phyloP scores from a whole-genome alignment of 2,113 vertebrate genomes.

The Silurus asotus region DNA sequence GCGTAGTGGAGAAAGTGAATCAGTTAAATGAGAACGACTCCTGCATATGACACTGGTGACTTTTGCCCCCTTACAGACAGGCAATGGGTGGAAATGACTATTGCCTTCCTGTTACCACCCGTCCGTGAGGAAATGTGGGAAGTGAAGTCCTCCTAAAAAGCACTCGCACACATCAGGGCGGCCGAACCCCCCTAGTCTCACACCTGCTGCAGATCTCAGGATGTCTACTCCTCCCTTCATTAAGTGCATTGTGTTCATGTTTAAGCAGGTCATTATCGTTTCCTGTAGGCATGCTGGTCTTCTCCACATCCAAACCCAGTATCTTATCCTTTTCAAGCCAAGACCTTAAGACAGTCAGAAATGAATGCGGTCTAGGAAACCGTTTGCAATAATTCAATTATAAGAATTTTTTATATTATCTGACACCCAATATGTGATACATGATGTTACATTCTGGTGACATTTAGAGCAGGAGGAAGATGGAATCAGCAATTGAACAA shows the following conservation, averaged over 20 bases:
- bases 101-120: slow-evolving; percentile 68
- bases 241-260: slow-evolving; percentile 37
- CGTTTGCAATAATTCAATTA: no score
- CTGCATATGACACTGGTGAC: slow-evolving; percentile 60
- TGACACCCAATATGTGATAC: background rate
- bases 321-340: background rate
- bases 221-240: slow-evolving; percentile 50
- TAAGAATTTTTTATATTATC: background rate
- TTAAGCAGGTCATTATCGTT: slow-evolving; percentile 35
- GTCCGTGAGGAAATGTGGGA: slow-evolving; percentile 67
- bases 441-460: background rate
- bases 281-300: slow-evolving; percentile 10
- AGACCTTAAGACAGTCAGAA: background rate
- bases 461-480: background rate
- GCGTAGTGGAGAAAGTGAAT: slow-evolving; percentile 44
- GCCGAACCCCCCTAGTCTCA: slow-evolving; percentile 37
- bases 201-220: slow-evolving; percentile 62
- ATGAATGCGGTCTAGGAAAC: background rate
- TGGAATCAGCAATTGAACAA: background rate
- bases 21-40: slow-evolving; percentile 45
- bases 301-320: background rate
- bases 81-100: slow-evolving; percentile 62
- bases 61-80: slow-evolving; percentile 54
- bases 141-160: slow-evolving; percentile 56
- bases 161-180: slow-evolving; percentile 28